Conservation (phyloP, 2,797 vertebrate genomes). For the Gephyroberyx darwinii region DNA sequence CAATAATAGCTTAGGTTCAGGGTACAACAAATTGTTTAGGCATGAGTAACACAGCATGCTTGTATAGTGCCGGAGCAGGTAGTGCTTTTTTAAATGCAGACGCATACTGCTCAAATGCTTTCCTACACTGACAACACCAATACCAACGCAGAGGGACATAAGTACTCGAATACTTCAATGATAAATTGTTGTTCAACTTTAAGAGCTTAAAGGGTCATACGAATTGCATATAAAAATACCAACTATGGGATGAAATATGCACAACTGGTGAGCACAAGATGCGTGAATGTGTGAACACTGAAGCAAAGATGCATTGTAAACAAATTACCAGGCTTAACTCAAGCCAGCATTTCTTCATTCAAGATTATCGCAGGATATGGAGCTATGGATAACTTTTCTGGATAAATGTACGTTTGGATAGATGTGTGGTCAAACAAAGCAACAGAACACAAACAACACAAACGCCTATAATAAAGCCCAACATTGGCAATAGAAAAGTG, state of each 20-base stretch:
- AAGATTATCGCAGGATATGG: not conserved
- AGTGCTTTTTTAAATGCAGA: constrained; percentile 52
- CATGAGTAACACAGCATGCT: constrained; percentile 57
- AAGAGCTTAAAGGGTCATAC: no score
- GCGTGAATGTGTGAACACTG: not conserved
- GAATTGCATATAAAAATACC: no score
- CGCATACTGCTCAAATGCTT: constrained; percentile 19
- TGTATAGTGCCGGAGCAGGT: constrained; percentile 36
- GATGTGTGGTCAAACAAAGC: not conserved
- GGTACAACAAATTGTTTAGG: constrained; percentile 54
- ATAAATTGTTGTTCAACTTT: no score
- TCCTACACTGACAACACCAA: constrained; percentile 11
- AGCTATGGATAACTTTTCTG: not conserved
- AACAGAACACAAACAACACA: not conserved
- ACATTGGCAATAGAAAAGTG: no score
- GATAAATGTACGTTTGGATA: not conserved
- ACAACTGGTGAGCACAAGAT: not conserved
- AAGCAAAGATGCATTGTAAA: not conserved
- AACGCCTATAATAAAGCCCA: no score
- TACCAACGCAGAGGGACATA: not conserved
- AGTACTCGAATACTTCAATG: not conserved
- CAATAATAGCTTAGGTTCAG: constrained; percentile 69
- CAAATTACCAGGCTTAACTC: not conserved
- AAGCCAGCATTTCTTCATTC: not conserved
- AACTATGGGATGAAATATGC: not conserved